These are phyloP conservation scores for Neoaliturus tenellus DNA, from an alignment of 2,888 invertebrate genomes.

Conservation along the genomic window DNA sequence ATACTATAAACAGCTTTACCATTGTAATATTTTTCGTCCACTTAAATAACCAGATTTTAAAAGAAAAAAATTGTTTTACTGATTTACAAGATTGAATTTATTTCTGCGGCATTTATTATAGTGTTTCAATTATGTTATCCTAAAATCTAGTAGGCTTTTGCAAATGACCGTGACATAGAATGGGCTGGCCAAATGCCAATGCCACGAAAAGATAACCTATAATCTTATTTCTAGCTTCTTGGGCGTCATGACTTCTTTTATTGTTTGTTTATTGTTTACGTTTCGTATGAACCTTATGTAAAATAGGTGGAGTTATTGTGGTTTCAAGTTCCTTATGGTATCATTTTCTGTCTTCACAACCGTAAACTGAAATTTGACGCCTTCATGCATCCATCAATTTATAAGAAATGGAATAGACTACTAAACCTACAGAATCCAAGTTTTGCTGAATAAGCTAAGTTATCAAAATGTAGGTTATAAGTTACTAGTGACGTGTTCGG, in stretches of 20 bases:
- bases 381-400: neutral
- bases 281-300: neutral
- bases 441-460: slow-evolving; percentile 7
- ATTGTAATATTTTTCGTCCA: no score
- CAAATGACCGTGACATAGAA: slow-evolving; percentile 27
- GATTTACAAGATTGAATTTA: no score
- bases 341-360: neutral
- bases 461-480: slow-evolving; percentile 29
- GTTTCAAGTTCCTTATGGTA: neutral
- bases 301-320: neutral
- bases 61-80: no score
- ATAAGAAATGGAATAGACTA: neutral
- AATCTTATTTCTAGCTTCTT: neutral
- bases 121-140: no score
- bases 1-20: no score
- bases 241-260: neutral
- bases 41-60: no score
- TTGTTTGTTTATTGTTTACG: slow-evolving; percentile 19
- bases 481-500: slow-evolving; percentile 26
- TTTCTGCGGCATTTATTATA: no score
- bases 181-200: slow-evolving; percentile 6
- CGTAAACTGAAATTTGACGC: neutral
- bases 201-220: slow-evolving; percentile 20
- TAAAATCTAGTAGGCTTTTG: neutral
- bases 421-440: neutral